Base-by-base conservation (phyloP, 1,140 invertebrate genomes). In the Oreohelix idahoensis region DNA sequence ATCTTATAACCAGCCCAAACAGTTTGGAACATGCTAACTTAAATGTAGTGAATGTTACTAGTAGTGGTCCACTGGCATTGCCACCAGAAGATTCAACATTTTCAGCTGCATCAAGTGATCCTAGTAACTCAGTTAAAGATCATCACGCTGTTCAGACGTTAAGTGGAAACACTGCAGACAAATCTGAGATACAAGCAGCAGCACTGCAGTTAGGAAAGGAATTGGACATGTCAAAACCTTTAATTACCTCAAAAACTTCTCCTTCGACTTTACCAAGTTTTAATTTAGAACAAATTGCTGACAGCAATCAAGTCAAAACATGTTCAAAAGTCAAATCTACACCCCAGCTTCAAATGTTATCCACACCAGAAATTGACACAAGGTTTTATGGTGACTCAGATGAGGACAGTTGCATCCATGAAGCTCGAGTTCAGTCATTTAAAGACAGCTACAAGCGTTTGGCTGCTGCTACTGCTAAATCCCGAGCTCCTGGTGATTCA, bases 321-420 rank as follows among this genome's bases (percentile, higher is more conserved):
- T 23, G 17, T 58, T 29, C 63, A 77, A 11, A 39, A 17, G 32
- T 29, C 0, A 36, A 77, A 36, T 74, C 71, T 10, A 4, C 5
- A 42, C 63, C 63, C 29, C 63, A 29, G 11, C 5, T 66, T 8
- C n/a, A 66, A n/a, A 66, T n/a, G 17, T 32, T 66, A 17, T 66
- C 63, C 1, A n/a, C 29, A 32, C 63, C n/a, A 32, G 39, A 45
- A 23, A 75, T 82, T 75, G 80, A 82, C n/a, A 82, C 80, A 8
- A 51, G 73, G 32, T 82, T 74, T 29, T 82, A 82, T 42, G 80
- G 80, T 32, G 80, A 82, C n/a, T 82, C 80, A 0, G 80, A 82
- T 42, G 80, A 82, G 36, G 80, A 82, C 36, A 82, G n/a, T 11
- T 20, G 69, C 39, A 71, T 82, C 49, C 80, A 82, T 35, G 80